A percentile compares a stretch with the other conserved stretches of the same genome.
phyloP scores from a whole-genome alignment of 64 coral and sea anemone genomes.

The Montipora sp. region DNA sequence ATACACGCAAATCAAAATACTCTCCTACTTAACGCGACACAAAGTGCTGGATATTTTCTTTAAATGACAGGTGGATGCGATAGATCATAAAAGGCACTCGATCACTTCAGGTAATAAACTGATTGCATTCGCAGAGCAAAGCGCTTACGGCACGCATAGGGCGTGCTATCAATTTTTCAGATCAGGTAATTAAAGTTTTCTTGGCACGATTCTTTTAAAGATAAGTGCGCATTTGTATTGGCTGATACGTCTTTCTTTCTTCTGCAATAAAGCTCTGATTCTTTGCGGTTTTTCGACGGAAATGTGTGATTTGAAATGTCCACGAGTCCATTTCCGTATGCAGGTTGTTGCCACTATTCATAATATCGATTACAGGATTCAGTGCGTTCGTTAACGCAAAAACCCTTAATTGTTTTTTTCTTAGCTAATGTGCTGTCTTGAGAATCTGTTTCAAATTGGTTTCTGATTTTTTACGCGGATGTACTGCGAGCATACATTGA shows the following conservation, averaged over 20 bases:
- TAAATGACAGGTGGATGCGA: slow-evolving; percentile 13
- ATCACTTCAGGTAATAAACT: slow-evolving; percentile 22
- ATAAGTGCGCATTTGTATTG: slow-evolving; percentile 10
- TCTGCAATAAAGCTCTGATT: slow-evolving; percentile 41
- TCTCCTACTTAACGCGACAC: slow-evolving; percentile 23
- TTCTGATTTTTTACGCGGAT: neutral
- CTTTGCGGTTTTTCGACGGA: slow-evolving; percentile 24
- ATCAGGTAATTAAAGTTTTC: neutral
- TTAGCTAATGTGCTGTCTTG: neutral
- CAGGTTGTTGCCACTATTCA: neutral
- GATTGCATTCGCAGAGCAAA: slow-evolving; percentile 11
- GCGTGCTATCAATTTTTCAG: neutral
- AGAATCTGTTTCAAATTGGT: neutral
- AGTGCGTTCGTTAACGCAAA: slow-evolving; percentile 11
- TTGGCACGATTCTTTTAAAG: neutral
- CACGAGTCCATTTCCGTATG: slow-evolving; percentile 16
- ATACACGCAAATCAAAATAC: slow-evolving; percentile 32
- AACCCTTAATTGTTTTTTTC: neutral
- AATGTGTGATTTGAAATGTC: slow-evolving; percentile 44
- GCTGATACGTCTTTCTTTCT: neutral
- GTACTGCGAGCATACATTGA: neutral
- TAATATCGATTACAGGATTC: slow-evolving; percentile 43
- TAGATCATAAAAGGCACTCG: neutral
- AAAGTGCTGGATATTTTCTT: slow-evolving; percentile 34
- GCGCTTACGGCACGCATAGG: neutral